Conservation (phyloP, 2,888 invertebrate genomes). For the Dexiosoma caninum region DNA sequence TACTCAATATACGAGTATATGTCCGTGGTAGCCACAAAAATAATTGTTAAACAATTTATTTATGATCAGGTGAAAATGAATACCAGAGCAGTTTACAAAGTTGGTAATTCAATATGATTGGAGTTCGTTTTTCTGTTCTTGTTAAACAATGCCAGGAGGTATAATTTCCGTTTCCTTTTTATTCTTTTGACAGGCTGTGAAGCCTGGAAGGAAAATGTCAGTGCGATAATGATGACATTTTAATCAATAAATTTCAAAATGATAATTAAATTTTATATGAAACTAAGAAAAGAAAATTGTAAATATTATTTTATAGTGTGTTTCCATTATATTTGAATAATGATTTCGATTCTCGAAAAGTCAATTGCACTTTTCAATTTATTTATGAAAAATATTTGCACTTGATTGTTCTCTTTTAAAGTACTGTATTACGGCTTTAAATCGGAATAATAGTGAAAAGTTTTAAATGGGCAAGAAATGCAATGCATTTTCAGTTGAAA, state of each 20-base stretch:
- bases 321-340: background rate
- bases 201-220: constrained; percentile 23
- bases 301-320: background rate
- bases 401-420: too few species aligned
- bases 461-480: too few species aligned
- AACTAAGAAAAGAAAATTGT: too few species aligned
- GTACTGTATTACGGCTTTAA: too few species aligned
- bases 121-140: background rate
- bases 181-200: background rate
- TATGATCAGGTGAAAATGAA: constrained; percentile 43
- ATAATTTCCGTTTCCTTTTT: constrained; percentile 51
- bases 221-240: constrained; percentile 11
- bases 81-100: background rate
- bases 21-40: constrained; percentile 23
- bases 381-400: too few species aligned
- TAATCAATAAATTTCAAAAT: constrained; percentile 5
- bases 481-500: too few species aligned
- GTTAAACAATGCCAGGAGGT: background rate
- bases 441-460: too few species aligned
- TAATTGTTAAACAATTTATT: constrained; percentile 44
- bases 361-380: too few species aligned
- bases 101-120: constrained; percentile 35
- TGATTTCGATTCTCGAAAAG: too few species aligned
- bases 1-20: too few species aligned
- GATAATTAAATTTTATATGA: background rate